Conservation (phyloP, 2,888 invertebrate genomes). For the Liodrosophila aerea region DNA sequence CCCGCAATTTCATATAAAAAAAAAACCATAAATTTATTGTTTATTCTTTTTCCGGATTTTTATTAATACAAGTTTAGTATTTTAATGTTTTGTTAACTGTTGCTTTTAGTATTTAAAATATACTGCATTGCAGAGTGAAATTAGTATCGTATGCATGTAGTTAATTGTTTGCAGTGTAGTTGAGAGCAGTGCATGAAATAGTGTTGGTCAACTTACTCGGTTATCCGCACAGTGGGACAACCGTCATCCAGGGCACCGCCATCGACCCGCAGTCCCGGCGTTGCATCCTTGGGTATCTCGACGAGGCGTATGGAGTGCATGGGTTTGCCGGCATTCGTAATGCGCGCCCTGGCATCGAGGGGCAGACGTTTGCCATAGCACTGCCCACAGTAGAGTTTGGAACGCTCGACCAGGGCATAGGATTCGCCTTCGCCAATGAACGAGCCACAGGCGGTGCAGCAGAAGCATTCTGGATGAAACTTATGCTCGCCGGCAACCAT, state of each 20-base stretch:
- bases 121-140: too few relatives aligned
- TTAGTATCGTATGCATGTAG: constrained; percentile 5
- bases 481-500: constrained; percentile 98
- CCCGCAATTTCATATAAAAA: too few relatives aligned
- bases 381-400: constrained; percentile 91
- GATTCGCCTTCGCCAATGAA: constrained; percentile 96
- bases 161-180: constrained; percentile 3
- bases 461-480: constrained; percentile 98
- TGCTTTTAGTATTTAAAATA: too few relatives aligned
- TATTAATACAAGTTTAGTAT: too few relatives aligned
- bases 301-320: constrained; percentile 93
- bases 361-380: constrained; percentile 85
- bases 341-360: constrained; percentile 51
- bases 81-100: too few relatives aligned
- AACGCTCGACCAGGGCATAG: constrained; percentile 94
- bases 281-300: constrained; percentile 87
- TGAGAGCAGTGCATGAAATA: not conserved
- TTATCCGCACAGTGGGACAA: constrained; percentile 87
- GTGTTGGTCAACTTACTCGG: constrained; percentile 84
- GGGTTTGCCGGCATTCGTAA: constrained; percentile 82
- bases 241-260: constrained; percentile 71
- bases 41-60: too few relatives aligned
- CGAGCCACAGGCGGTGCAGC: constrained; percentile 90
- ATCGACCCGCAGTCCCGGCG: constrained; percentile 85
- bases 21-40: too few relatives aligned